phyloP scores from a whole-genome alignment of 1,140 invertebrate species.

The Zaprionus taronus region DNA sequence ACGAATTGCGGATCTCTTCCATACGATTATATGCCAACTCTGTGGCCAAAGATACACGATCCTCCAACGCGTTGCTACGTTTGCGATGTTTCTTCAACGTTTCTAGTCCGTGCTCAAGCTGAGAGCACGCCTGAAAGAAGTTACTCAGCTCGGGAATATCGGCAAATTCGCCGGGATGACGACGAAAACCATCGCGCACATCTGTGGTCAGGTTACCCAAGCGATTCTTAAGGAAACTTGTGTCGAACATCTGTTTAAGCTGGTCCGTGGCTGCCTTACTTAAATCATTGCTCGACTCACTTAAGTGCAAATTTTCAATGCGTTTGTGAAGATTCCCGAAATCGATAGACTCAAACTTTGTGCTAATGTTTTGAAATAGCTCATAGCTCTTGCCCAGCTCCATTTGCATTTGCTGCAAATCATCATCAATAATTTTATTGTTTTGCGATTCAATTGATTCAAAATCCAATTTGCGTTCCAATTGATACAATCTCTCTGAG shows the following conservation, averaged over 20 bases:
- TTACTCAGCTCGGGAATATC: conserved; percentile 80
- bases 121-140: conserved; percentile 73
- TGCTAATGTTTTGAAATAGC: conserved; percentile 71
- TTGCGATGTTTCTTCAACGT: conserved; percentile 62
- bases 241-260: conserved; percentile 62
- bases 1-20: conserved; percentile 67
- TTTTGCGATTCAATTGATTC: conserved; percentile 54
- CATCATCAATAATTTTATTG: conserved; percentile 58
- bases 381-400: conserved; percentile 72
- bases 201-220: conserved; percentile 63
- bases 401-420: conserved; percentile 70
- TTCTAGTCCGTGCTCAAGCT: conserved; percentile 73
- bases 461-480: conserved; percentile 20
- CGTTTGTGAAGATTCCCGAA: conserved; percentile 64
- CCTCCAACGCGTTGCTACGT: conserved; percentile 58
- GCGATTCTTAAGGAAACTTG: conserved; percentile 57
- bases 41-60: conserved; percentile 66
- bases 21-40: conserved; percentile 73
- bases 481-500: conserved; percentile 10
- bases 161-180: conserved; percentile 78
- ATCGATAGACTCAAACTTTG: conserved; percentile 68
- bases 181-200: conserved; percentile 64
- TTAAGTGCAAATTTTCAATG: conserved; percentile 70
- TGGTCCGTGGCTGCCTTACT: conserved; percentile 49
- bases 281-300: conserved; percentile 40